Evolutionary conservation across 2,797 vertebrate species (phyloP).

Genomic region (Mormyrops attenuatus): DNA sequence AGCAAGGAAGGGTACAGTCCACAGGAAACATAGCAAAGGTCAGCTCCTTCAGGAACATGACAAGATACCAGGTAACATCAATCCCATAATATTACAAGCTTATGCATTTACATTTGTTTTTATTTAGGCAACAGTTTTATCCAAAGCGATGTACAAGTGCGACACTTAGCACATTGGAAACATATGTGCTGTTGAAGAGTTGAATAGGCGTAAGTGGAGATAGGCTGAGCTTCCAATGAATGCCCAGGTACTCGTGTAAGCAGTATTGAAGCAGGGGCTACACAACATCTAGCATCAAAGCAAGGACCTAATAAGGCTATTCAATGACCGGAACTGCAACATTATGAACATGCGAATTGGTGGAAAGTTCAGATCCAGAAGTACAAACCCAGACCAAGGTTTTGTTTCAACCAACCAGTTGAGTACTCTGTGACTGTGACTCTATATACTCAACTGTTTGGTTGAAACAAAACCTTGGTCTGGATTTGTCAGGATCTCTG

Average conservation of each 20-base stretch:
- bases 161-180: too few relatives aligned
- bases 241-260: neutral
- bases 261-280: neutral
- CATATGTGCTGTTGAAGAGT: neutral
- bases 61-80: neutral
- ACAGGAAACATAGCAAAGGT: neutral
- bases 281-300: neutral
- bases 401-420: neutral
- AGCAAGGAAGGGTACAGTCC: neutral
- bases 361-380: neutral
- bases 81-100: neutral
- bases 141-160: too few relatives aligned
- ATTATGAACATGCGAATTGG: neutral
- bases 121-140: too few relatives aligned
- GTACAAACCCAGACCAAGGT: neutral
- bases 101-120: too few relatives aligned
- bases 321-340: neutral
- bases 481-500: neutral
- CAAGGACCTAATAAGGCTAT: neutral
- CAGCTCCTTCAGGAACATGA: neutral
- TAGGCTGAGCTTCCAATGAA: neutral
- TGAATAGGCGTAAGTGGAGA: neutral
- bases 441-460: neutral
- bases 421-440: neutral
- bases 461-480: neutral